Evolutionary conservation across 2,797 vertebrate species (phyloP).

Genomic region (Odontamblyopus rebecca): DNA sequence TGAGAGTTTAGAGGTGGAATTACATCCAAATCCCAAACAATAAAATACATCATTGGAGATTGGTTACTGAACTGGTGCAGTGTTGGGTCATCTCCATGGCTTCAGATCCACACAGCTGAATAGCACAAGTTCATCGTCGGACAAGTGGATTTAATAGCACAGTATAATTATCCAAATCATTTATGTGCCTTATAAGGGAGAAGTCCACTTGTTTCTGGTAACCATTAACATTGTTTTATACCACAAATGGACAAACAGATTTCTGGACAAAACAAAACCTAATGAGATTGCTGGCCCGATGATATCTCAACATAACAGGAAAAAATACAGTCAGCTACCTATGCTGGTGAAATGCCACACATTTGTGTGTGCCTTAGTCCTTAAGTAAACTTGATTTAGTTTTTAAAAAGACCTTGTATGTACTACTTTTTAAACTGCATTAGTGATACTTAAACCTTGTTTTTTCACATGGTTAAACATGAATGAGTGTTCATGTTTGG

Average conservation of each 20-base stretch:
- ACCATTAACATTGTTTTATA: conserved; percentile 9
- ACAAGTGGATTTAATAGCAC: background rate
- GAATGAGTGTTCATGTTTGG: too few relatives aligned
- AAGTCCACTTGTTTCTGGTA: background rate
- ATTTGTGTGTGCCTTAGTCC: too few relatives aligned
- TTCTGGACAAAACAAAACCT: conserved; percentile 3
- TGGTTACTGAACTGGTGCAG: conserved; percentile 8
- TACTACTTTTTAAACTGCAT: background rate
- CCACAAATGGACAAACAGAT: background rate
- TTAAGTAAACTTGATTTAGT: too few relatives aligned
- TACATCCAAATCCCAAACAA: conserved; percentile 11
- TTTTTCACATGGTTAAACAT: too few relatives aligned
- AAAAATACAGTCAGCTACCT: background rate
- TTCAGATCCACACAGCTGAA: conserved; percentile 12
- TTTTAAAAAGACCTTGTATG: too few relatives aligned
- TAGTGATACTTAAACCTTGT: background rate
- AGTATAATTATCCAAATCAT: conserved; percentile 7
- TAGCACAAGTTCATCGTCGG: conserved; percentile 3
- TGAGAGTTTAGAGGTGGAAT: conserved; percentile 6
- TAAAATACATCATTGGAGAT: conserved; percentile 5
- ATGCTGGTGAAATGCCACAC: background rate
- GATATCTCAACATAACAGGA: background rate
- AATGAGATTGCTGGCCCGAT: conserved; percentile 1
- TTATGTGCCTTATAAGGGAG: conserved; percentile 12
- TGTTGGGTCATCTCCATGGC: conserved; percentile 3